Conservation (phyloP, 2,113 vertebrate species). For the Dinomys branickii region DNA sequence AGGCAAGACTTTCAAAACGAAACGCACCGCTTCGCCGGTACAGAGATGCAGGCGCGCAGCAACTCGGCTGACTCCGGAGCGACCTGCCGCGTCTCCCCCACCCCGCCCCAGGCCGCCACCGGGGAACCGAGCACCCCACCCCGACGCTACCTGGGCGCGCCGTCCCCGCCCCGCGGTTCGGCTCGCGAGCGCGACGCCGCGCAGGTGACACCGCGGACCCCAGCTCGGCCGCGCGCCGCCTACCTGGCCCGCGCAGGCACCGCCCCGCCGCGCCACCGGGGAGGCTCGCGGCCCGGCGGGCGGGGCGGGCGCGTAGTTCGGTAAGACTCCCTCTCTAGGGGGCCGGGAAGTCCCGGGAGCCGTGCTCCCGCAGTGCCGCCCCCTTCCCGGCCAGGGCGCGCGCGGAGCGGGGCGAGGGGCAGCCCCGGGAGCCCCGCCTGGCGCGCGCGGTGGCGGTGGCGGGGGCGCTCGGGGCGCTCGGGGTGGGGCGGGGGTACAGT, state of each 20-base stretch:
- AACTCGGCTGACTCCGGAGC: background rate
- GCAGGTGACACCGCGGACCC: background rate
- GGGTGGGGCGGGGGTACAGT: too few species aligned
- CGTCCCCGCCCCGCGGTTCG: too few species aligned
- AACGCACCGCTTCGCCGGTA: background rate
- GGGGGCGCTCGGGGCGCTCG: background rate
- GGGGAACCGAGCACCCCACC: background rate
- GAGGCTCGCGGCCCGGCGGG: background rate
- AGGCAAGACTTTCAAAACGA: background rate
- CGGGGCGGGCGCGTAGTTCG: background rate
- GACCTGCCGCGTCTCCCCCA: background rate
- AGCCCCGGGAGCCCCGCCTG: background rate
- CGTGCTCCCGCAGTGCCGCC: background rate
- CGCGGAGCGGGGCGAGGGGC: background rate
- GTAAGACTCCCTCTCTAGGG: background rate
- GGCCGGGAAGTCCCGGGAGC: constrained; percentile 24
- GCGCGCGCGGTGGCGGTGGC: accelerated
- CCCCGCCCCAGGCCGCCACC: background rate
- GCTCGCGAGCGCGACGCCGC: too few species aligned
- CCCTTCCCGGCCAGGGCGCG: background rate
- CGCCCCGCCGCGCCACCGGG: constrained; percentile 1
- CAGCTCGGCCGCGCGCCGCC: background rate
- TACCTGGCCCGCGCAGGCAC: constrained; percentile 69
- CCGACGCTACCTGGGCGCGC: background rate
- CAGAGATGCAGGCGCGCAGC: background rate